Conservation (phyloP, 2,113 vertebrate genomes). For the Oreocharis arfaki region DNA sequence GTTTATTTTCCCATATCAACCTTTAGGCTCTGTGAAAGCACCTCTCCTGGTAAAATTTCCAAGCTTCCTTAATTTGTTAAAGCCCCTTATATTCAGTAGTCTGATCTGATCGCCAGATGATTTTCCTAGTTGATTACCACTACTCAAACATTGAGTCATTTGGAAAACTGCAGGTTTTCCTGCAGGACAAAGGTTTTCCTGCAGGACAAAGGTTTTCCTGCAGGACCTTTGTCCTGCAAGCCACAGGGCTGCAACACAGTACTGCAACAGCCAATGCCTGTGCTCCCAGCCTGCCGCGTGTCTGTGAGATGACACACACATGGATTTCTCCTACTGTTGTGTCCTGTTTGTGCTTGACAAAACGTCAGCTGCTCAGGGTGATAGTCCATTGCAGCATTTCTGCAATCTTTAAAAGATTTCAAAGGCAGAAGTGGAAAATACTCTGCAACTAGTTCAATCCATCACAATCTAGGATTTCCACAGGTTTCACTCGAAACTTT, state of each 20-base stretch:
- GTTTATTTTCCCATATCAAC: background rate
- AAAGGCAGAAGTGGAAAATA: background rate
- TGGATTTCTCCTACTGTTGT: background rate
- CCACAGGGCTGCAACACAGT: background rate
- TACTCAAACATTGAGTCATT: background rate
- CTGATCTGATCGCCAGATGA: background rate
- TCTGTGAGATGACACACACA: background rate
- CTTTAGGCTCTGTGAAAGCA: background rate
- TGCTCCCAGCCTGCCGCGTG: background rate
- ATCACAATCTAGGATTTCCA: background rate
- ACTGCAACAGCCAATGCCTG: background rate
- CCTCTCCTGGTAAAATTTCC: background rate
- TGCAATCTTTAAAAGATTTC: background rate
- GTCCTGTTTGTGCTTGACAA: background rate
- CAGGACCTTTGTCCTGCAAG: no score
- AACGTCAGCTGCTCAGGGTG: background rate
- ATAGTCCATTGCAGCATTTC: background rate
- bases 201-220: no score
- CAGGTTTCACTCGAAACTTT: background rate
- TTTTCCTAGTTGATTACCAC: background rate
- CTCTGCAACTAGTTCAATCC: background rate
- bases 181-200: no score
- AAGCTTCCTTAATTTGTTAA: background rate
- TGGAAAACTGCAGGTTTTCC: background rate
- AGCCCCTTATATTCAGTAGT: background rate